Evolutionary conservation across 2,888 invertebrate species (phyloP), one percentile per base, ranked within the genome.

Genomic region (Leucophenga maculata): DNA sequence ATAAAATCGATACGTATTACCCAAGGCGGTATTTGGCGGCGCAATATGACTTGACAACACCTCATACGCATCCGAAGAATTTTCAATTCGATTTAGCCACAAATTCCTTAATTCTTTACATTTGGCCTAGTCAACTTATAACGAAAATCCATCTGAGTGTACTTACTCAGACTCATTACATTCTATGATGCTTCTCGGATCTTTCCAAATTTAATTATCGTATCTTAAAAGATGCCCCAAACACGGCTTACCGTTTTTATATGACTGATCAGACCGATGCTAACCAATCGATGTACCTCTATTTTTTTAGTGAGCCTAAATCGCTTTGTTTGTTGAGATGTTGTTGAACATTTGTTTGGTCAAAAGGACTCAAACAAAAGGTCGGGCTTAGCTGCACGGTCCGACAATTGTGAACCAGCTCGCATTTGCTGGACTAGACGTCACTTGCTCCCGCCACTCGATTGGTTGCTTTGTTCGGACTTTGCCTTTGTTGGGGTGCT

Each of bases 281-380:
- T 26, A 26, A 26, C 3, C 26, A 26, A 26, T 26, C 26, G 4
- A 26, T 50, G 18, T 50, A 18, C n/a, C n/a, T 6, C 16, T 13
- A 1, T 48, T 6, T 48, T 14, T 26, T 4, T 26, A 26, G 4
- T 26, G 26, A 2, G 26, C 26, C 26, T 26, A 26, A 26, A 26
- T 26, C 4, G 26, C 26, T 76, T 82, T 79, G 75, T 76, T 73
- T 72, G 20, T 11, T 65, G 60, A 68, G 26, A 68, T 73, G 69
- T 69, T 75, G 66, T 67, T 74, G 75, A 77, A 77, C 74, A 80
- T 79, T 81, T 78, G 82, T 78, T 80, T 76, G 75, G 78, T 77
- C 80, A 81, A 81, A 81, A 81, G 79, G 77, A 72, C 73, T 74
- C 75, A 73, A 72, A 79, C 78, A 81, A 80, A 80, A 72, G 79